A percentile compares a stretch with the other conserved stretches of the same genome.
Conservation (phyloP, 2,113 vertebrate genomes). For the Chionis minor region DNA sequence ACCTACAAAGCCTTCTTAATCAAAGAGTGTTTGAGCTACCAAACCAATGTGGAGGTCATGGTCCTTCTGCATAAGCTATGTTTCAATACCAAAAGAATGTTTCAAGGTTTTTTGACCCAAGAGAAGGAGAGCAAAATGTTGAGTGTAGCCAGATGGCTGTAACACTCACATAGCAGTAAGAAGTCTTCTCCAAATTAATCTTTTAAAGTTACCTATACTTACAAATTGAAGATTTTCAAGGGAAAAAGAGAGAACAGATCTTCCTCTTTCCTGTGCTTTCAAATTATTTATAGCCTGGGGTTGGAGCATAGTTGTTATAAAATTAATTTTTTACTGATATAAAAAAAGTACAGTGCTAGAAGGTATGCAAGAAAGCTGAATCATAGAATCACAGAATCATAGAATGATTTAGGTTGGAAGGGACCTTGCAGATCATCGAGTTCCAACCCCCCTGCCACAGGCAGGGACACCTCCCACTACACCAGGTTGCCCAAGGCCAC, state of each 20-base stretch:
- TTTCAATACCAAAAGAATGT: not conserved
- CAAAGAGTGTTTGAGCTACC: not conserved
- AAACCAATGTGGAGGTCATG: not conserved
- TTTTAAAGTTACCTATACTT: not conserved
- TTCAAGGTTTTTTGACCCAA: not conserved
- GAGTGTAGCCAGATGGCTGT: not conserved
- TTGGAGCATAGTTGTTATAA: not conserved
- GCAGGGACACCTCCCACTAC: too few species aligned
- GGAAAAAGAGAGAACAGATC: not conserved
- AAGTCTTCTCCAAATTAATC: not conserved
- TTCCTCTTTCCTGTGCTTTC: not conserved
- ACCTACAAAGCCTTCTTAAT: not conserved
- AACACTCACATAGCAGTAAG: not conserved
- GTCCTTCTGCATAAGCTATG: not conserved
- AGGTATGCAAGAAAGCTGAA: not conserved
- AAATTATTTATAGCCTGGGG: not conserved
- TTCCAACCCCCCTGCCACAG: too few species aligned
- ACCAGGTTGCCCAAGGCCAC: too few species aligned
- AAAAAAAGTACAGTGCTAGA: not conserved
- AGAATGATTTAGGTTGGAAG: too few species aligned
- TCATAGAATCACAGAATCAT: too few species aligned
- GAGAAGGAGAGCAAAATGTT: not conserved
- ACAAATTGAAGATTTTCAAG: not conserved
- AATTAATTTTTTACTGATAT: not conserved
- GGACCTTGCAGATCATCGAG: too few species aligned